Base-by-base conservation (phyloP, 2,797 vertebrate genomes). In the Coluber constrictor region DNA sequence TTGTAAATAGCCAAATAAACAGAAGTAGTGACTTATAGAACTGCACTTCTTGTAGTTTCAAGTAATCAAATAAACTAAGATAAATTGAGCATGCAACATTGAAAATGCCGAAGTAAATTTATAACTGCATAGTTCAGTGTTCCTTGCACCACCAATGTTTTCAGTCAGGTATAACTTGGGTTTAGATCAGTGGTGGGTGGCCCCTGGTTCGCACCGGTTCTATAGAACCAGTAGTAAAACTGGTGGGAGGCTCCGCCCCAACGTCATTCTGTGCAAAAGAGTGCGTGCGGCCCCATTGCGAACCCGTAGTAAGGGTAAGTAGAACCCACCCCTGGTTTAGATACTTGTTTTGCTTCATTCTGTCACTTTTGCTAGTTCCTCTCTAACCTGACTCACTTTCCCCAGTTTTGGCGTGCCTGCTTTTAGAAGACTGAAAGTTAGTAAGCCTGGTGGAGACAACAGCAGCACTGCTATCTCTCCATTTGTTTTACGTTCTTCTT, bases 41-140 rank as follows among this genome's bases (percentile, higher is more conserved):
- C 93, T 94, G 2, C 91, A 94, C 94, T 96, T 95, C 93, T 56
- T 94, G 66, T 37, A 87, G 7, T 92, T 95, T 95, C 70, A 74
- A 93, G 0, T 87, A 47, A 47, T 91, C 89, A 70, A 92, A 92
- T 94, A 94, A 94, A 94, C 66, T 27, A 37, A 70, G 88, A 93
- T 47, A 6, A 92, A 89, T 91, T 89, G 87, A 93, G 70, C 86
- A 93, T 90, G 56, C 90, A 94, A 29, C 93, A 94, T 87, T 29
- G 70, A 56, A 47, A 90, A 94, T 90, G 92, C 86, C 87, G 87
- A 37, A 12, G 60, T 0, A 94, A 59, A 96, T 18, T 3, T 2
- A 0, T 91, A 60, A 93, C 93, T 94, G 92, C 43, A 86, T 92
- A 94, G 94, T 93, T 95, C 95, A 94, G n/a, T 37, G 18, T 92